A percentile compares a stretch with the other conserved stretches of the same genome.
phyloP scores from a whole-genome alignment of 2,888 invertebrate genomes.

The Caenorhabditis zanzibari region DNA sequence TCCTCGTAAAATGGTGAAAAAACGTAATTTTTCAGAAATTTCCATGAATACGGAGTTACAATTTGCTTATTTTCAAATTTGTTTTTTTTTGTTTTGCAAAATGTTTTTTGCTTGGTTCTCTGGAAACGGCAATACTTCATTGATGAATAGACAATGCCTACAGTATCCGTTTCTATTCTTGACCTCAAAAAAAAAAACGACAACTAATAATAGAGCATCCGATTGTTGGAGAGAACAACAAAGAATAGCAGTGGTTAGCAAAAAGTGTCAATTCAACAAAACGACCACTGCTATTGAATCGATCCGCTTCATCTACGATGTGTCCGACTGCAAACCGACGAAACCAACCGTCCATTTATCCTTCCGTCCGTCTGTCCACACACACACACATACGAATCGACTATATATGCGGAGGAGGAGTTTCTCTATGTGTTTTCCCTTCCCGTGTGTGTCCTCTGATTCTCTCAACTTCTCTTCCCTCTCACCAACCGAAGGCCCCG shows the following conservation, averaged over 20 bases:
- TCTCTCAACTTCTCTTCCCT: slow-evolving; percentile 29
- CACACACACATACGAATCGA: slow-evolving; percentile 38
- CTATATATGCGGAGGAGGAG: slow-evolving; percentile 59
- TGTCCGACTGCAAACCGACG: slow-evolving; percentile 36
- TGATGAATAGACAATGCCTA: no score
- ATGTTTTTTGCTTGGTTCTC: no score
- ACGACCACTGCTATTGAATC: background rate
- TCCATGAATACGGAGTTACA: no score
- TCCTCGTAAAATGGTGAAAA: no score
- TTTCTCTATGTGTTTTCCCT: slow-evolving; percentile 12
- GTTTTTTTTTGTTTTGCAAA: no score
- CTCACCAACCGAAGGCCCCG: slow-evolving; percentile 15
- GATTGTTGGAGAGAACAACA: slow-evolving; percentile 14
- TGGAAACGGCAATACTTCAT: no score
- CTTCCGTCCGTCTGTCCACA: slow-evolving; percentile 31
- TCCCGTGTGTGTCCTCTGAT: slow-evolving; percentile 17
- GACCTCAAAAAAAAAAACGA: no score
- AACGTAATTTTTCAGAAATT: no score
- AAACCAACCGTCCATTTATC: slow-evolving; percentile 21
- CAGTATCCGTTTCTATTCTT: no score
- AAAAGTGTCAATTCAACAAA: slow-evolving; percentile 23
- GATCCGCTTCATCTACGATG: slow-evolving; percentile 17
- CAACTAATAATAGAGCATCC: background rate
- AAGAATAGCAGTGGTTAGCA: slow-evolving; percentile 5
- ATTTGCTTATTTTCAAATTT: no score